Base-by-base conservation (phyloP, 1,140 invertebrate genomes). In the Pseudomyrmex gracilis region DNA sequence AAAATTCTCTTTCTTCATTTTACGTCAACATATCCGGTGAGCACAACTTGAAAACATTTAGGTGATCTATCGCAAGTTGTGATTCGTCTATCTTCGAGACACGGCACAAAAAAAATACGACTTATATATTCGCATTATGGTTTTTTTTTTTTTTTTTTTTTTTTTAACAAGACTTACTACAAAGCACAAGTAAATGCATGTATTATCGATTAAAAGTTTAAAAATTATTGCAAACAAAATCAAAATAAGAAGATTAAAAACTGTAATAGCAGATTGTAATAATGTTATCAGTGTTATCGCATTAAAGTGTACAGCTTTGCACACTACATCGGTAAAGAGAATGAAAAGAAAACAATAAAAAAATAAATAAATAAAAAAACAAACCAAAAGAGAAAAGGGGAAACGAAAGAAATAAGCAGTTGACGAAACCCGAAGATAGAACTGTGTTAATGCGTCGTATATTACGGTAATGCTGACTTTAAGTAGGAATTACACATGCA, bases 401-500 rank as follows among this genome's bases (percentile, higher is more conserved):
- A 47, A 57, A 60, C 34, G 2, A 58, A 10, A 68, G 24, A 57
- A 51, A 45, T 5, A 53, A 71, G 12, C 22, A 63, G 12, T 47
- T 17, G 76, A 71, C 13, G 24, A 51, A 83, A 84, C 86, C 82
- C 83, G 90, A 91, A 88, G 88, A 61, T 78, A 84, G 87, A 90
- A 89, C 86, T 90, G 89, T 82, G 89, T 92, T 92, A 92, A 93
- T 92, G 92, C 88, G 87, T 85, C 87, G 92, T 92, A 93, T 92
- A 91, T 93, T 92, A 93, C 88, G 66, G 90, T 93, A 93, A 93
- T 93, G 89, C 89, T 89, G 91, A 92, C 90, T 93, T 88, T 91
- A 92, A 93, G 91, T 90, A 93, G 91, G 88, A 91, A 94, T 94
- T 94, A 94, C 88, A 93, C 90, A 94, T 93, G 90, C 93, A 88